Evolutionary conservation across 1,140 invertebrate species (phyloP).

Genomic region (Trypoxylus dichotomus): DNA sequence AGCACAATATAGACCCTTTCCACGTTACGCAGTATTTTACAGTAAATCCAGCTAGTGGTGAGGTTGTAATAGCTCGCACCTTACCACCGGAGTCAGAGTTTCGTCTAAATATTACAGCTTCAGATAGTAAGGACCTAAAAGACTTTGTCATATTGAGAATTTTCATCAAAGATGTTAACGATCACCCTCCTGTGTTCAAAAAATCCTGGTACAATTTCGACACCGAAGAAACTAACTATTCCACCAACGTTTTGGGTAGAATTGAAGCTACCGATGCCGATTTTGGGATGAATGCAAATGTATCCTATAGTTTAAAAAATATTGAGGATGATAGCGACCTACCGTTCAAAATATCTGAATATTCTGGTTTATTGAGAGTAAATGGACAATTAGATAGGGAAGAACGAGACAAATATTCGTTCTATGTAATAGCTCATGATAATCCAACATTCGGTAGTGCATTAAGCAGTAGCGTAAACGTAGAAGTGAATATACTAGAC

Average conservation of each 20-base stretch:
- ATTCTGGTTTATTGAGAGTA: conserved; percentile 75
- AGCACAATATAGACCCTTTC: conserved; percentile 52
- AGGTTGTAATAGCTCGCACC: conserved; percentile 73
- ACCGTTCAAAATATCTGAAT: conserved; percentile 72
- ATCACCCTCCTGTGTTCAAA: conserved; percentile 81
- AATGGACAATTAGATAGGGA: conserved; percentile 81
- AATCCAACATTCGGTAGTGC: conserved; percentile 61
- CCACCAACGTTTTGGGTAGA: conserved; percentile 63
- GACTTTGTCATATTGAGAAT: conserved; percentile 71
- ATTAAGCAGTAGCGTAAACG: conserved; percentile 70
- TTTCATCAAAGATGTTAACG: conserved; percentile 78
- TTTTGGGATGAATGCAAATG: conserved; percentile 73
- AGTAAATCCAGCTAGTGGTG: conserved; percentile 72
- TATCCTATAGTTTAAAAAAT: conserved; percentile 67
- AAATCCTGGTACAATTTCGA: conserved; percentile 83
- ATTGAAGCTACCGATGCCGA: conserved; percentile 77
- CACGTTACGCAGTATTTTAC: conserved; percentile 67
- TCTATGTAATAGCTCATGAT: conserved; percentile 76
- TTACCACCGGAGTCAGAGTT: conserved; percentile 79
- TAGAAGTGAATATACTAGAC: conserved; percentile 79
- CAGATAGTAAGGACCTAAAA: conserved; percentile 72
- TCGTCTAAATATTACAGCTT: conserved; percentile 73
- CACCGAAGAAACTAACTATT: conserved; percentile 75
- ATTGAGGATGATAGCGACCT: conserved; percentile 61
- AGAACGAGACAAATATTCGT: conserved; percentile 67